Evolutionary conservation across 2,797 vertebrate genomes (phyloP).

Genomic region (Melopsittacus undulatus): DNA sequence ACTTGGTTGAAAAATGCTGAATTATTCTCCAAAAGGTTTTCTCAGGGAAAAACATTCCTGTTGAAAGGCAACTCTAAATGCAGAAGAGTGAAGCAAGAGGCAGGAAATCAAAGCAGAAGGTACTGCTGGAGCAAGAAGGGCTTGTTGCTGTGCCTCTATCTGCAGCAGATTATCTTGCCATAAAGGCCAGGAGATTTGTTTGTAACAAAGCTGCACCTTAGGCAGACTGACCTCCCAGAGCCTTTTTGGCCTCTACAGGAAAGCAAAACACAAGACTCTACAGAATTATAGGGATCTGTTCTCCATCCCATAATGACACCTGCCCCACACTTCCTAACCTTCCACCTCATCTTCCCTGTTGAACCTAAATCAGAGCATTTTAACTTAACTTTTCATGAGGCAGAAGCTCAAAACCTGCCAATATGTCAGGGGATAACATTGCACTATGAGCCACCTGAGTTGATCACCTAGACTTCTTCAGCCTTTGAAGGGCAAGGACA

Average conservation of each 20-base stretch:
- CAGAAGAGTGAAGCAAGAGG: background rate
- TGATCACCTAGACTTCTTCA: background rate
- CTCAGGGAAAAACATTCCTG: background rate
- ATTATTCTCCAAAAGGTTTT: background rate
- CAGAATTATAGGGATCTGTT: background rate
- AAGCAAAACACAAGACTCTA: background rate
- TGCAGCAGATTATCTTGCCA: background rate
- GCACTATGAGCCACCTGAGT: background rate
- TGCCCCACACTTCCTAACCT: background rate
- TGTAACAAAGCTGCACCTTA: background rate
- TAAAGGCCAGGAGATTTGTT: background rate
- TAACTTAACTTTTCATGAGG: background rate
- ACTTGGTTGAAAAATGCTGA: background rate
- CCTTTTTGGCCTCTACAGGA: background rate
- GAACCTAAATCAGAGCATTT: background rate
- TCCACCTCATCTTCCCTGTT: rapidly evolving
- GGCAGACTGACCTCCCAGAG: background rate
- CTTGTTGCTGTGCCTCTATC: background rate
- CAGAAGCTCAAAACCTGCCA: background rate
- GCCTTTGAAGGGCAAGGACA: background rate
- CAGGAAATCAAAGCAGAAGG: background rate
- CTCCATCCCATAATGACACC: background rate
- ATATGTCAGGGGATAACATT: background rate
- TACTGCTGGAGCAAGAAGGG: background rate
- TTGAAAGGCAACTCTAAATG: background rate